Percentiles rank a stretch among this genome's conserved stretches.
Evolutionary conservation across 2,888 invertebrate species (phyloP).

Genomic region (Epirrhoe tristata): DNA sequence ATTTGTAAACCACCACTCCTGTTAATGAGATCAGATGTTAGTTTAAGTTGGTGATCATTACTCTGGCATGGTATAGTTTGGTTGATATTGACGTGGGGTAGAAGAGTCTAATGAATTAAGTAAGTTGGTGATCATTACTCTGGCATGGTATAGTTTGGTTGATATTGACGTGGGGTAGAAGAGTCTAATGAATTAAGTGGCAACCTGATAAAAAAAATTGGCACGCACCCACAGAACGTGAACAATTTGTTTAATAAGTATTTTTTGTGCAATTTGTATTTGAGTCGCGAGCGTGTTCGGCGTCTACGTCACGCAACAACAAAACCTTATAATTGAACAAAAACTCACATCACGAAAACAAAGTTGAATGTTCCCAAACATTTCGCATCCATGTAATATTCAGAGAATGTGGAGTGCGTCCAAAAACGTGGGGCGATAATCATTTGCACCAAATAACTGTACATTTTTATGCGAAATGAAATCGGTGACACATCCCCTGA

Average conservation of each 20-base stretch:
- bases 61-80: conserved; percentile 1
- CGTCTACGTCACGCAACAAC: conserved; percentile 24
- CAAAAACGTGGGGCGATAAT: conserved; percentile 48
- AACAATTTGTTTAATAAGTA: conserved; percentile 21
- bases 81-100: not conserved
- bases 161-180: not conserved
- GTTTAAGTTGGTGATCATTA: conserved; percentile 3
- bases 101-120: not conserved
- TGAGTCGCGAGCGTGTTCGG: conserved; percentile 24
- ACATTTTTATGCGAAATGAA: conserved; percentile 36
- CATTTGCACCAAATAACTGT: conserved; percentile 36
- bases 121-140: not conserved
- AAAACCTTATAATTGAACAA: conserved; percentile 14
- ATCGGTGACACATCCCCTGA: conserved; percentile 45
- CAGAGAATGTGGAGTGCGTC: conserved; percentile 50
- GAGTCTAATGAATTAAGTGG: not conserved
- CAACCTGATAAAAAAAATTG: conserved; percentile 7
- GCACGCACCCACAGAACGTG: conserved; percentile 1
- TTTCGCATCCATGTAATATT: conserved; percentile 36
- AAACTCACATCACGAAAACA: conserved; percentile 23
- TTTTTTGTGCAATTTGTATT: conserved; percentile 27
- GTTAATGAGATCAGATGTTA: conserved; percentile 15
- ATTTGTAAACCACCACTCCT: conserved; percentile 19
- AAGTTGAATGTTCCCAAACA: conserved; percentile 31
- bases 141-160: conserved; percentile 1